These are phyloP conservation scores for Luehdorfia chinensis DNA, from an alignment of 1,140 invertebrate species.

Conservation along the genomic window DNA sequence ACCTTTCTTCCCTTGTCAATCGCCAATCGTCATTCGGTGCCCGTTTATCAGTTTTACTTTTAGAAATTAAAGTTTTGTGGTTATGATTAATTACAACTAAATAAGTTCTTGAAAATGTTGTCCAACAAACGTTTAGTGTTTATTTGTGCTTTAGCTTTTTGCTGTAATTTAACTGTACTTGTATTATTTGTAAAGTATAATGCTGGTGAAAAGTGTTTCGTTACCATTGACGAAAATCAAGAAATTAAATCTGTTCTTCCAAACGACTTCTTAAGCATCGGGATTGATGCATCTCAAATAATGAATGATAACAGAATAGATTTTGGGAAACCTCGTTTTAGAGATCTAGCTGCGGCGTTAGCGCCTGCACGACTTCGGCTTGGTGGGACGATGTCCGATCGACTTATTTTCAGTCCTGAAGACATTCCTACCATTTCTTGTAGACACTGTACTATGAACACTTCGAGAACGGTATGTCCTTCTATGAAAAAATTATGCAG, in stretches of 20 bases:
- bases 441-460: slow-evolving; percentile 36
- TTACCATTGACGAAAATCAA: slow-evolving; percentile 55
- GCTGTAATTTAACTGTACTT: slow-evolving; percentile 49
- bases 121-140: slow-evolving; percentile 57
- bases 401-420: slow-evolving; percentile 77
- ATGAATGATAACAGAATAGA: slow-evolving; percentile 49
- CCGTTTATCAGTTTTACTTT: too few relatives aligned
- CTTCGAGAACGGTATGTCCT: slow-evolving; percentile 32
- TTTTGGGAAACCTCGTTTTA: slow-evolving; percentile 66
- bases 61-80: too few relatives aligned
- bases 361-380: slow-evolving; percentile 80
- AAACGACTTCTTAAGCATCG: slow-evolving; percentile 63
- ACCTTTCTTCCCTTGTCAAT: too few relatives aligned
- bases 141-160: slow-evolving; percentile 49
- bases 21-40: too few relatives aligned
- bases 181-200: slow-evolving; percentile 57
- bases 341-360: slow-evolving; percentile 76
- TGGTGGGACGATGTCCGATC: slow-evolving; percentile 83
- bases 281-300: slow-evolving; percentile 67
- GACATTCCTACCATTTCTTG: slow-evolving; percentile 39
- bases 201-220: slow-evolving; percentile 45
- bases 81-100: too few relatives aligned
- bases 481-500: slow-evolving; percentile 53
- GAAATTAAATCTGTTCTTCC: slow-evolving; percentile 35
- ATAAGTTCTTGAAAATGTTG: too few relatives aligned